Evolutionary conservation across 2,797 vertebrate genomes (phyloP).

Genomic region (Craterocephalus amniculus): DNA sequence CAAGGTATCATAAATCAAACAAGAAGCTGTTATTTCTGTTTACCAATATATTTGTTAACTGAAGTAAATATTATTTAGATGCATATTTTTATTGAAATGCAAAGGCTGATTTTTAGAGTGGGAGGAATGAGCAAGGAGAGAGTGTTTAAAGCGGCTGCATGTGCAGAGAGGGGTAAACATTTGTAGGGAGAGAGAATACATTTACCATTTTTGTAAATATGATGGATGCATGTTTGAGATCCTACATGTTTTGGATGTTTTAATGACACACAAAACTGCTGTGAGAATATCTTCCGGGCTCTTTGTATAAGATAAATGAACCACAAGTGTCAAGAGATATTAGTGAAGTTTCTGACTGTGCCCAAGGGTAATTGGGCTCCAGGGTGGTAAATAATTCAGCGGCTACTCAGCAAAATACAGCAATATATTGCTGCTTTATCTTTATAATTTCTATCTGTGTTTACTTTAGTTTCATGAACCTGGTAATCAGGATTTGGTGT

Average conservation of each 20-base stretch:
- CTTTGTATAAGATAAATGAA: constrained; percentile 12
- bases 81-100: neutral
- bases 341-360: constrained; percentile 5
- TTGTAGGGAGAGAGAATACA: constrained; percentile 1
- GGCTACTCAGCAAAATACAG: constrained; percentile 18
- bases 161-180: constrained; percentile 11
- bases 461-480: neutral
- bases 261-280: neutral
- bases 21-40: constrained; percentile 33
- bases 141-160: neutral
- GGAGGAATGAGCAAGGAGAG: neutral
- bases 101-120: neutral
- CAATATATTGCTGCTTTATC: constrained; percentile 22
- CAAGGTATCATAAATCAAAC: constrained; percentile 45
- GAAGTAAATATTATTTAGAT: constrained; percentile 3
- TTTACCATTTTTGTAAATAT: constrained; percentile 36
- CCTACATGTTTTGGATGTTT: constrained; percentile 17
- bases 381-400: constrained; percentile 32
- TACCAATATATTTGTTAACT: constrained; percentile 21
- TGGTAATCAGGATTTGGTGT: neutral
- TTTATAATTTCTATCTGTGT: constrained; percentile 9
- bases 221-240: constrained; percentile 7
- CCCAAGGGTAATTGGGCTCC: neutral
- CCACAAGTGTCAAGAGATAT: constrained; percentile 8
- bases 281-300: neutral